A percentile compares a stretch with the other conserved stretches of the same genome.
Conservation (phyloP, 2,113 vertebrate genomes). For the Hassar affinis region DNA sequence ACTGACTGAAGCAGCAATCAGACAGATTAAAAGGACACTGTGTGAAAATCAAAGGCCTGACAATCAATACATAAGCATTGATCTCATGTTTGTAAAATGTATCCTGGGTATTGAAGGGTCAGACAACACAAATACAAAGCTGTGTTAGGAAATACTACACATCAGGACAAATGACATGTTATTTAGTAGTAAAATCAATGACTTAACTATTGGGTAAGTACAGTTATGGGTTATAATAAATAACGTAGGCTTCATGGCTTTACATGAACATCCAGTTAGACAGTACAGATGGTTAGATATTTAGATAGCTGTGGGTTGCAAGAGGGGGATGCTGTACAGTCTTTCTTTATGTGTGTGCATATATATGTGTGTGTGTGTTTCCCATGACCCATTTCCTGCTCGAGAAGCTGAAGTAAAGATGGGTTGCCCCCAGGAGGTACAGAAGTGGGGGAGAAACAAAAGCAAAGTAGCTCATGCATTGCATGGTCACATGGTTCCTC, state of each 20-base stretch:
- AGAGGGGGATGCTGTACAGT: neutral
- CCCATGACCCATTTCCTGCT: conserved; percentile 53
- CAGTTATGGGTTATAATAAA: neutral
- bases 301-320: neutral
- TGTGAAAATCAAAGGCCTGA: neutral
- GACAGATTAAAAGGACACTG: neutral
- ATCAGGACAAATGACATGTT: neutral
- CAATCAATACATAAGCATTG: neutral
- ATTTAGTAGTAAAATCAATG: neutral
- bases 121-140: neutral
- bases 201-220: neutral
- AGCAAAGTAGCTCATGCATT: conserved; percentile 19
- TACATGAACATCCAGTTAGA: neutral
- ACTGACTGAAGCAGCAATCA: neutral
- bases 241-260: neutral
- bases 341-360: conserved; percentile 30
- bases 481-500: conserved; percentile 2
- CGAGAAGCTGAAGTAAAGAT: conserved; percentile 19
- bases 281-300: neutral
- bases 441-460: conserved; percentile 35
- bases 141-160: too few species aligned
- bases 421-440: conserved; percentile 35
- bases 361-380: conserved; percentile 34
- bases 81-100: neutral
- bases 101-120: neutral